Evolutionary conservation across 2,888 invertebrate species (phyloP).

Genomic region (Chrysomela aeneicollis): DNA sequence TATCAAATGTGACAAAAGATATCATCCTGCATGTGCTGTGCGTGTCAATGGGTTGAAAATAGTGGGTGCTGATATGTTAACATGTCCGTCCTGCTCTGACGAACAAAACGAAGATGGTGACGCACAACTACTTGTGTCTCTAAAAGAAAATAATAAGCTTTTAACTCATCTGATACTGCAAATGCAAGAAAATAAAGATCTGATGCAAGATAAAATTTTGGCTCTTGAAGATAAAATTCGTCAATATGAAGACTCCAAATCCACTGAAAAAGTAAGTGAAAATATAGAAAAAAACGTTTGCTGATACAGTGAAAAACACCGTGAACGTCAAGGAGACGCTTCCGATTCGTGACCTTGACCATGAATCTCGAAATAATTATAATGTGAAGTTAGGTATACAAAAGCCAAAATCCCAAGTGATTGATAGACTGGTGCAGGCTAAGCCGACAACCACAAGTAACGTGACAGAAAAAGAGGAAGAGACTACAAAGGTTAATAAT

Average conservation of each 20-base stretch:
- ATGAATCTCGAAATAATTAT: not conserved
- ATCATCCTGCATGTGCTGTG: conserved; percentile 7
- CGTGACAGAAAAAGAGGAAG: not conserved
- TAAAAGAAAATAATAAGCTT: not conserved
- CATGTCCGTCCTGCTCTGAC: not conserved
- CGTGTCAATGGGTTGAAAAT: not conserved
- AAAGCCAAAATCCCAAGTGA: not conserved
- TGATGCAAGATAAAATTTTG: conserved; percentile 4
- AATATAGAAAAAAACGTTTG: not conserved
- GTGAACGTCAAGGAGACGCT: not conserved
- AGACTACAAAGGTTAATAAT: not conserved
- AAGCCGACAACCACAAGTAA: not conserved
- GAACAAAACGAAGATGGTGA: not conserved
- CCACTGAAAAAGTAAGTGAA: not conserved
- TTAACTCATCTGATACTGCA: not conserved
- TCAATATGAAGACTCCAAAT: not conserved
- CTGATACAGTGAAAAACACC: not conserved
- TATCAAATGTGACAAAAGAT: not conserved
- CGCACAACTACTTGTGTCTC: not conserved
- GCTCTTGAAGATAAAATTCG: conserved; percentile 2
- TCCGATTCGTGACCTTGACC: not conserved
- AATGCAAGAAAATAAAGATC: conserved; percentile 4
- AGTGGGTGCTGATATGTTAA: conserved; percentile 1
- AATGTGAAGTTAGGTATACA: not conserved
- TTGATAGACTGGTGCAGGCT: not conserved